Percentiles rank a stretch among this genome's conserved stretches.
Evolutionary conservation across 2,888 invertebrate genomes (phyloP).

Genomic region (Dicyrtomina minuta): DNA sequence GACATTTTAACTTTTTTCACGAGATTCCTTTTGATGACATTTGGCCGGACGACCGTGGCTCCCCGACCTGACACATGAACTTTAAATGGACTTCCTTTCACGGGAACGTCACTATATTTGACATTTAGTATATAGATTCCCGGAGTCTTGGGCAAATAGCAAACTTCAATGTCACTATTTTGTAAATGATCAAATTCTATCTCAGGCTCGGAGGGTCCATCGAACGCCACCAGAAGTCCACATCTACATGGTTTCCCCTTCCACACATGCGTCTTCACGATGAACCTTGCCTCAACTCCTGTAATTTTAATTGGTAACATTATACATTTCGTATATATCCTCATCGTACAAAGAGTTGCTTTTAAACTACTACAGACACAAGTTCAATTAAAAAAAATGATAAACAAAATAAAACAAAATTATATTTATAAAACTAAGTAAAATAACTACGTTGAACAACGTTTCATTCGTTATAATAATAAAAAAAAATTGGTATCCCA

Average conservation of each 20-base stretch:
- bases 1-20: constrained; percentile 39
- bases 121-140: constrained; percentile 35
- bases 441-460: background rate
- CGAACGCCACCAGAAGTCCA: constrained; percentile 37
- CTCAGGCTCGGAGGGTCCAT: constrained; percentile 38
- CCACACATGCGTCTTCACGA: constrained; percentile 31
- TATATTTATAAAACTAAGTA: background rate
- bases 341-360: too few relatives aligned
- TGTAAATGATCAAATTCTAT: constrained; percentile 36
- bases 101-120: constrained; percentile 29
- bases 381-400: constrained; percentile 10
- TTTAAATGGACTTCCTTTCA: constrained; percentile 36
- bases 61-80: constrained; percentile 30
- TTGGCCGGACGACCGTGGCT: constrained; percentile 30
- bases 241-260: constrained; percentile 27
- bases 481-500: too few relatives aligned
- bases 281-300: constrained; percentile 28
- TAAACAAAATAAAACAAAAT: background rate
- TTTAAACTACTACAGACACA: too few relatives aligned
- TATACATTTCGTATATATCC: background rate
- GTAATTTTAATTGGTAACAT: background rate
- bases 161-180: constrained; percentile 36
- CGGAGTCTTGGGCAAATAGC: constrained; percentile 34
- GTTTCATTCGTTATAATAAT: too few relatives aligned
- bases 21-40: constrained; percentile 37